Evolutionary conservation across 2,797 vertebrate genomes (phyloP).

Genomic region (Scomberomorus guttatus): DNA sequence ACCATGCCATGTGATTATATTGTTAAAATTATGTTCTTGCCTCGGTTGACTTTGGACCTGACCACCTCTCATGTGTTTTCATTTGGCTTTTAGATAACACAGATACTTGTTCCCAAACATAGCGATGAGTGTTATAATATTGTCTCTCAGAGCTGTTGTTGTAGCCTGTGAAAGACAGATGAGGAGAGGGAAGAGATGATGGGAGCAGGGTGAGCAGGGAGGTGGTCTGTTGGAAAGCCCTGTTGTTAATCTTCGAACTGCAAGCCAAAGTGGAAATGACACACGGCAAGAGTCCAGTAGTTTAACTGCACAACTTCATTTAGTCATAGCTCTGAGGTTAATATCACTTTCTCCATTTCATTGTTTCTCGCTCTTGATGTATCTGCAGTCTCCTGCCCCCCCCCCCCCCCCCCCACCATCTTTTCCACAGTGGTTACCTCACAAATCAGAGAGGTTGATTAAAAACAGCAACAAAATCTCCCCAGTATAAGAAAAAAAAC

Average conservation of each 20-base stretch:
- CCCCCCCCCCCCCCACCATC: background rate
- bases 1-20: conserved; percentile 39
- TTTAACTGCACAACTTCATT: conserved; percentile 58
- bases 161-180: conserved; percentile 7
- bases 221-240: conserved; percentile 62
- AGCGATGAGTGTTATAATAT: conserved; percentile 44
- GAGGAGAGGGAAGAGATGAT: conserved; percentile 47
- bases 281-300: conserved; percentile 59
- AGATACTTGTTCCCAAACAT: conserved; percentile 33
- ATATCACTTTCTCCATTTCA: conserved; percentile 51
- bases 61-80: conserved; percentile 27
- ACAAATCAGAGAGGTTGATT: background rate
- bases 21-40: conserved; percentile 40
- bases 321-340: conserved; percentile 60
- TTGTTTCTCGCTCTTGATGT: conserved; percentile 18
- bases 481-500: conserved; percentile 18
- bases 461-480: conserved; percentile 24
- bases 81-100: conserved; percentile 28
- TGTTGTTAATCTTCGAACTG: conserved; percentile 72
- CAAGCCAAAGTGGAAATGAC: conserved; percentile 66
- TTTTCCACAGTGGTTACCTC: too few species aligned
- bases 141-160: conserved; percentile 37
- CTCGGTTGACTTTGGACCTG: conserved; percentile 55
- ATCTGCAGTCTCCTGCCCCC: conserved; percentile 19
- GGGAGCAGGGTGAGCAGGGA: conserved; percentile 47